Evolutionary conservation across 2,797 vertebrate genomes (phyloP).

Genomic region (Chromobotia macracanthus): DNA sequence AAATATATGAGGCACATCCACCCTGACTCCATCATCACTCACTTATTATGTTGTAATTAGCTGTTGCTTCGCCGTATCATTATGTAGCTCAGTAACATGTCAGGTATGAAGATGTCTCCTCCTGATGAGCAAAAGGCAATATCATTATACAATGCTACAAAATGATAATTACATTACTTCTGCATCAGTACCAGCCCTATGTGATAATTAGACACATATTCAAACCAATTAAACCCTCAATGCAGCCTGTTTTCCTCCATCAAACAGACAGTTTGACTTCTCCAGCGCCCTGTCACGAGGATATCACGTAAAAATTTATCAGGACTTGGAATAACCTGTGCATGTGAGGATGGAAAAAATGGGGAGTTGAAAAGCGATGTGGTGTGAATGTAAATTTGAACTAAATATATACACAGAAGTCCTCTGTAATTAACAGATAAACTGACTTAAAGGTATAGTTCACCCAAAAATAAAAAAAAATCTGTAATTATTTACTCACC

Average conservation of each 20-base stretch:
- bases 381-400: constrained; percentile 23
- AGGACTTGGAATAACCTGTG: constrained; percentile 22
- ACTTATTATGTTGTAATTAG: constrained; percentile 82
- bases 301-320: neutral
- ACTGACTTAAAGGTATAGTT: neutral
- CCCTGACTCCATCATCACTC: constrained; percentile 74
- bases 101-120: constrained; percentile 77
- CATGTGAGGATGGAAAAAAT: neutral
- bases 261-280: constrained; percentile 41
- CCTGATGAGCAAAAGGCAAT: constrained; percentile 70
- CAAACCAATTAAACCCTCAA: constrained; percentile 74
- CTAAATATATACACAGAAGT: constrained; percentile 2
- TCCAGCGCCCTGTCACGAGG: constrained; percentile 15
- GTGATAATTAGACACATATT: constrained; percentile 81
- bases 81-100: constrained; percentile 77
- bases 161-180: constrained; percentile 81
- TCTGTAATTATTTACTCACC: no score
- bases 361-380: constrained; percentile 1
- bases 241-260: constrained; percentile 29
- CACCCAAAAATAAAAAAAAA: neutral
- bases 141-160: constrained; percentile 73
- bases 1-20: constrained; percentile 61
- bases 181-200: constrained; percentile 68
- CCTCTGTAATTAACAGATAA: no score
- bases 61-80: constrained; percentile 76